phyloP scores from a whole-genome alignment of 2,797 vertebrate species.

The Perodicticus potto region DNA sequence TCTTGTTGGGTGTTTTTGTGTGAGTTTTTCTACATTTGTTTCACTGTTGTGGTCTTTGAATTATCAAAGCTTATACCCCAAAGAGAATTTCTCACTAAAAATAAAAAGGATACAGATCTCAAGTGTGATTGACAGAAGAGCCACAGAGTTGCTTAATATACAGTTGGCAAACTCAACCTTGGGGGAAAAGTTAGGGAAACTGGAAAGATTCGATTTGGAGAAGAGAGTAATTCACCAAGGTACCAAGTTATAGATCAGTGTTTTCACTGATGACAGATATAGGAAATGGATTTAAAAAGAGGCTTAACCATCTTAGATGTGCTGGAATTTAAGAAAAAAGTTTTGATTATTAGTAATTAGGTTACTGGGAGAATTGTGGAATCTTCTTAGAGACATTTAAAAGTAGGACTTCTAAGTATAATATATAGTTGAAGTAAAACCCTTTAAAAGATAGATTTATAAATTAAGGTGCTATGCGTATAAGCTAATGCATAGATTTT shows the following conservation, averaged over 20 bases:
- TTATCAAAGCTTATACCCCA: not conserved
- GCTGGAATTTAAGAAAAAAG: not conserved
- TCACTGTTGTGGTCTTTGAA: not conserved
- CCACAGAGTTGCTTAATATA: not conserved
- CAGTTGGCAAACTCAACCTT: not conserved
- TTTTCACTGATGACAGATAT: constrained; percentile 1
- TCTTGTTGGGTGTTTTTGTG: not conserved
- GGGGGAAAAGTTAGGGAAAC: not conserved
- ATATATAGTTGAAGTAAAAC: not conserved
- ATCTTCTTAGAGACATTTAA: constrained; percentile 16
- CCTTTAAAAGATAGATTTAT: constrained; percentile 19
- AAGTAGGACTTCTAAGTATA: constrained; percentile 37
- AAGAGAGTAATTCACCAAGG: not conserved
- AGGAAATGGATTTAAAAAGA: not conserved
- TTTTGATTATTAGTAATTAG: constrained; percentile 18
- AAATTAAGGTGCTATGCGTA: not conserved
- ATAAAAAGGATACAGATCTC: not conserved
- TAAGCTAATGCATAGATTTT: not conserved
- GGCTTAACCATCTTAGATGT: not conserved
- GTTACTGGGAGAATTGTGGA: not conserved
- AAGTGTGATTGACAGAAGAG: not conserved
- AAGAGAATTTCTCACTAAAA: constrained; percentile 22
- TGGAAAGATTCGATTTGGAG: not conserved
- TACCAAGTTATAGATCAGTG: not conserved
- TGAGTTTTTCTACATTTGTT: constrained; percentile 1